Conservation (phyloP, 1,140 invertebrate genomes). For the Brachionus plicatilis region DNA sequence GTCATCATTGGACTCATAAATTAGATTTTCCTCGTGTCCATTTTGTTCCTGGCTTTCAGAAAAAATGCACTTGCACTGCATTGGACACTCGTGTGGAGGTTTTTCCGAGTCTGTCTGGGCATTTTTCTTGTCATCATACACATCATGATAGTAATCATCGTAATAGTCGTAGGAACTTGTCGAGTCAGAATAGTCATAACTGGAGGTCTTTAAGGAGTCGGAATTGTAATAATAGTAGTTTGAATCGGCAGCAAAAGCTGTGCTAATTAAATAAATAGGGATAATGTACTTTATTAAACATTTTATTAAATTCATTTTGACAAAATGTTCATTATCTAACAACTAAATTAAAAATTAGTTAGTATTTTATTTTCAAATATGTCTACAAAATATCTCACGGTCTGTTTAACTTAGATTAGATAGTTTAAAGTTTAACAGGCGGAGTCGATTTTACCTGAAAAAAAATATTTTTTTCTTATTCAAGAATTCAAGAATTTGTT, state of each 20-base stretch:
- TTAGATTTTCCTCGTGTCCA: not conserved
- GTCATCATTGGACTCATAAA: not conserved
- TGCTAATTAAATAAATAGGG: not conserved
- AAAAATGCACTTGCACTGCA: conserved; percentile 9
- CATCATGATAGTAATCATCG: not conserved
- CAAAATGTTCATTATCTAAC: not conserved
- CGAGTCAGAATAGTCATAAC: not conserved
- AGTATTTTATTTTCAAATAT: not conserved
- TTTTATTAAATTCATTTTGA: not conserved
- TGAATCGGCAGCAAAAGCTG: not conserved
- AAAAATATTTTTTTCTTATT: not conserved
- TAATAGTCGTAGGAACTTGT: not conserved
- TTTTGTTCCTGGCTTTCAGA: not conserved
- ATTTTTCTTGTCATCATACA: not conserved
- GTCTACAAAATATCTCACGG: not conserved
- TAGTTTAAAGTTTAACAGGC: not conserved
- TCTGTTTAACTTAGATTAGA: not conserved
- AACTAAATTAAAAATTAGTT: not conserved
- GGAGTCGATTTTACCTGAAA: not conserved
- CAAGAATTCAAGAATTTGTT: not conserved
- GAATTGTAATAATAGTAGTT: not conserved
- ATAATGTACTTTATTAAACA: not conserved
- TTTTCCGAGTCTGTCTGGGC: not conserved
- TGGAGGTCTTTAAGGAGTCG: not conserved
- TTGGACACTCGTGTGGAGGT: not conserved